Evolutionary conservation across 2,888 invertebrate species (phyloP), one percentile per base, ranked within the genome.

Genomic region (Drosophila engyochracea): DNA sequence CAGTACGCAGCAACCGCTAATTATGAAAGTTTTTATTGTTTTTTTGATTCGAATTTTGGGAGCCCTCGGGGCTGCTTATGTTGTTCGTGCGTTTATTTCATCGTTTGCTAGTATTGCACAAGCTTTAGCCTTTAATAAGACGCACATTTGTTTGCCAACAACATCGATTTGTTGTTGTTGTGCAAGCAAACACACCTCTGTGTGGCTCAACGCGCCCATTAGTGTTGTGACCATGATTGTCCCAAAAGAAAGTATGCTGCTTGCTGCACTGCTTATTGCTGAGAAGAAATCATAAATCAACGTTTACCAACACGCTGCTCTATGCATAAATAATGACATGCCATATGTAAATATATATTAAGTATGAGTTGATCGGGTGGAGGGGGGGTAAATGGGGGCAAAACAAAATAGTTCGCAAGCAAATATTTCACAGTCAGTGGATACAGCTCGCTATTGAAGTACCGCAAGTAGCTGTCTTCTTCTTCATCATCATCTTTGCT

Each of bases 1-100:
- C 76, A 70, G 53, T 69, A 63, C 64, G 54, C 74, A 71, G 52
- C 47, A 49, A 44, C 67, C 41, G 75, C 90, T 89, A 90, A 89
- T 90, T 87, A 90, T 88, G 90, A 87, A 87, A 87, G 90, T 90
- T 87, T 76, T 71, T 74, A 70, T 81, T 77, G 70, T 76, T 68
- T 74, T 76, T 33, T 33, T 31, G 31, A 71, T 77, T 77, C 30
- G 64, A 57, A 37, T 74, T 47, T 47, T 47, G 25, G 65, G 77
- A 59, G 66, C 47, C 62, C 54, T 62, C 35, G 41, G 35, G 35
- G 62, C 39, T 28, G n/a, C 52, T 33, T 71, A 33, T 37, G 33
- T 67, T 67, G 52, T 31, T 70, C 60, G 47, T 57, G 31, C 63
- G 52, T 67, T 74, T 62, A 69, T 74, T 76, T 67, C 61, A 73